Conservation (phyloP, 2,113 vertebrate species). For the Stegostoma tigrinum region DNA sequence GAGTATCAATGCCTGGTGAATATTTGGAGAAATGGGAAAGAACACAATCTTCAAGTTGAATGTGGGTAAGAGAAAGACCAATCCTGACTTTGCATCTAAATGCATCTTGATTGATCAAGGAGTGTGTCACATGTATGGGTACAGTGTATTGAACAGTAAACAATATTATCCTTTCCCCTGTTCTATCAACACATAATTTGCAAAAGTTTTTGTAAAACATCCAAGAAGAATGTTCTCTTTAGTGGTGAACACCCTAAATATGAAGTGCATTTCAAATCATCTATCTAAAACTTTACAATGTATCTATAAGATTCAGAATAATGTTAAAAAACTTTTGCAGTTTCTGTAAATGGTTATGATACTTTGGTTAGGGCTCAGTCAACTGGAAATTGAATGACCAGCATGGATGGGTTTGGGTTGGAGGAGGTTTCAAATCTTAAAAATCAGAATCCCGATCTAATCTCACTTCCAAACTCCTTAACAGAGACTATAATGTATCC, state of each 20-base stretch:
- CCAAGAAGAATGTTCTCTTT: neutral
- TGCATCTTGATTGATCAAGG: neutral
- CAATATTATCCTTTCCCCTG: neutral
- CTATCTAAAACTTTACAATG: neutral
- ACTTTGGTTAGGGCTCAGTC: neutral
- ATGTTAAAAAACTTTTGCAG: neutral
- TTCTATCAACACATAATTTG: neutral
- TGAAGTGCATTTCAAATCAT: neutral
- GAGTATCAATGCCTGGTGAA: neutral
- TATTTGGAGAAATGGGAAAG: neutral
- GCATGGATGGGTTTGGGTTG: neutral
- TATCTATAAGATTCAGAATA: neutral
- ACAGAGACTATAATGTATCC: neutral
- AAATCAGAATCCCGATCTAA: neutral
- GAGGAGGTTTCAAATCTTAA: neutral
- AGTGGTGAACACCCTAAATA: neutral
- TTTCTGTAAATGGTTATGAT: neutral
- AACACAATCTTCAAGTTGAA: neutral
- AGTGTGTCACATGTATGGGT: neutral
- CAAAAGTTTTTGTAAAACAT: neutral
- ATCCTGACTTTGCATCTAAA: neutral
- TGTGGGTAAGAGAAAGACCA: neutral
- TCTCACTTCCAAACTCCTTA: neutral
- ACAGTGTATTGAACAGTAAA: neutral
- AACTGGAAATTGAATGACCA: neutral